Evolutionary conservation across 2,113 vertebrate species (phyloP).

Genomic region (Mirza zaza): DNA sequence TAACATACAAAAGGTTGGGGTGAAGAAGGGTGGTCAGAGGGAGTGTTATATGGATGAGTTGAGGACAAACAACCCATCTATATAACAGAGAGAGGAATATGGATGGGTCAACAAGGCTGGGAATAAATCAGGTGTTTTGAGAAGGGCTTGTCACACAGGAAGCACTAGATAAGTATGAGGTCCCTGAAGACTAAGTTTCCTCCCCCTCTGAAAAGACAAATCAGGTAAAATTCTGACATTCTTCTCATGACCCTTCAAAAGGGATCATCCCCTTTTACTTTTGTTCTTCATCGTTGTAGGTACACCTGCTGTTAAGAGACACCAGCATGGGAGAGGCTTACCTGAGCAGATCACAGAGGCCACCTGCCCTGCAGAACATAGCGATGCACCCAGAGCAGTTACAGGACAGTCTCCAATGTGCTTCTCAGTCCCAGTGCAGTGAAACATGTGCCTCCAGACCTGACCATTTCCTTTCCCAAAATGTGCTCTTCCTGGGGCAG

Average conservation of each 20-base stretch:
- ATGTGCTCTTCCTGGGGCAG: neutral
- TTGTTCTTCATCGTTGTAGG: neutral
- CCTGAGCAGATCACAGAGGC: slow-evolving; percentile 79
- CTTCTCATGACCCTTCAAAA: neutral
- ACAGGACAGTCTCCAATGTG: slow-evolving; percentile 59
- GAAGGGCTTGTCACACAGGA: neutral
- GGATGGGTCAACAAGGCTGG: neutral
- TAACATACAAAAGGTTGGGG: neutral
- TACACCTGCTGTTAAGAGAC: neutral
- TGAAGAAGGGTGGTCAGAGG: neutral
- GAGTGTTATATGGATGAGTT: neutral
- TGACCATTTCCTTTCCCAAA: slow-evolving; percentile 51
- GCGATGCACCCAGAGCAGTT: slow-evolving; percentile 26
- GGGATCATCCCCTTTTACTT: neutral
- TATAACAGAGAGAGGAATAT: neutral
- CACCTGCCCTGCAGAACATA: neutral
- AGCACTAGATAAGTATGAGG: neutral
- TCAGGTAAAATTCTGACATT: neutral
- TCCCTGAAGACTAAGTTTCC: neutral
- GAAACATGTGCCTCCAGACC: slow-evolving; percentile 64
- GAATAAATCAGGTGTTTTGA: neutral
- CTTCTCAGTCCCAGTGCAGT: slow-evolving; percentile 68
- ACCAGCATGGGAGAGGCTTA: neutral
- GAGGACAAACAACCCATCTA: neutral
- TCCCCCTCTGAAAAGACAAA: neutral